Evolutionary conservation across 1,140 invertebrate species (phyloP).

Genomic region (Triops longicaudatus): DNA sequence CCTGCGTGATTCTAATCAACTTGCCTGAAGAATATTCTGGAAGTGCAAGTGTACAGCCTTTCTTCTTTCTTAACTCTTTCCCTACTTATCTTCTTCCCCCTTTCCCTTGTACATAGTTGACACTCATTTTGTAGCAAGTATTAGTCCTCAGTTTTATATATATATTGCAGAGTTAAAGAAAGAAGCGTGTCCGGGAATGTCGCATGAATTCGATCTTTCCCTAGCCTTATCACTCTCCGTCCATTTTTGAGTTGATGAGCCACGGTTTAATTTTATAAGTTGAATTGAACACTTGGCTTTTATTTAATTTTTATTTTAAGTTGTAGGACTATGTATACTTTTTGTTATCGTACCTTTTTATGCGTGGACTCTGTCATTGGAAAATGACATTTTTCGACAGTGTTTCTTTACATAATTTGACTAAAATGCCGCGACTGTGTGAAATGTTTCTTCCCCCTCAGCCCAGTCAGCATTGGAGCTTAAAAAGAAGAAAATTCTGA

Average conservation of each 20-base stretch:
- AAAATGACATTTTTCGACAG: not conserved
- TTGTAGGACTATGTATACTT: slow-evolving; percentile 1
- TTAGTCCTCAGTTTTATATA: not conserved
- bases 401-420: not conserved
- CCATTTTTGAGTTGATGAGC: not conserved
- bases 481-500: not conserved
- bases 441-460: not conserved
- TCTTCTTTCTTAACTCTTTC: not conserved
- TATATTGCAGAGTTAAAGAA: not conserved
- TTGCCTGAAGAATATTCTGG: not conserved
- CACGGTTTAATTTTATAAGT: not conserved
- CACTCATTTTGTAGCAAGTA: not conserved
- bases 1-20: slow-evolving; percentile 14
- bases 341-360: not conserved
- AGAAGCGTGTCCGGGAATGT: not conserved
- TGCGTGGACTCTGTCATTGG: not conserved
- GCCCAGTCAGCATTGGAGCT: slow-evolving; percentile 4
- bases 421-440: not conserved
- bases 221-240: slow-evolving; percentile 4
- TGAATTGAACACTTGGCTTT: not conserved
- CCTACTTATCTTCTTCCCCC: not conserved
- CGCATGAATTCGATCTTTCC: not conserved
- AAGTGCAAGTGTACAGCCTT: slow-evolving; percentile 3
- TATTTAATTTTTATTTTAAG: not conserved
- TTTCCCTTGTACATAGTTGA: not conserved